Base-by-base conservation (phyloP, 2,797 vertebrate species). In the Clarias platycephalus region DNA sequence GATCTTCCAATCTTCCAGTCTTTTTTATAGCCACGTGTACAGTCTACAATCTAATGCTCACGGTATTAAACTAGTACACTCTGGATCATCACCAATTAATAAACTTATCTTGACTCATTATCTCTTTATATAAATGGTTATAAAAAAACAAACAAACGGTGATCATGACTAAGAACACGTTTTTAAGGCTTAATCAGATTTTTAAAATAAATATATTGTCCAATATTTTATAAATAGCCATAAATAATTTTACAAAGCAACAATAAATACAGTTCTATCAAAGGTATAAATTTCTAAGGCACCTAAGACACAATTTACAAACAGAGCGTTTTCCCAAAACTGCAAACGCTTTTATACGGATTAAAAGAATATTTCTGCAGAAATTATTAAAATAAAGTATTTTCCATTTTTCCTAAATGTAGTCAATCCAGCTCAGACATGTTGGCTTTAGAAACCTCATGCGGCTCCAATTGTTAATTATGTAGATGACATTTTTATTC, bases 211-310 rank as follows among this genome's bases (percentile, higher is more conserved):
- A 84, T 49, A 70, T 18, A 28, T 60, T 55, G 9, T 40, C 31
- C 24, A 15, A 1, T n/a, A 34, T 37, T 66, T 34, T 55, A 83
- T 20, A 57, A 57, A 13, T 22, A 34, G 15, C 49, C 20, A 18
- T 24, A 40, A 57, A 64, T 75, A 12, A 40, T 2, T 60, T 62
- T 5, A 13, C 74, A 26, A 80, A 22, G 28, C 55, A 83, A 57
- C 55, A 53, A 24, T 55, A 81, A 40, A 75, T 70, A 55, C 26
- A 28, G 49, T 20, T 57, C 49, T 74, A 64, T 53, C n/a, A 70
- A 80, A 70, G 40, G 34, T 83, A 62, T 85, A 83, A 87, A 87
- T 57, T 53, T 77, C 18, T 62, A 76, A 37, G 49, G 74, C 55
- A 44, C 68, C 81, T 63, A 37, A 83, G 53, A 80, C 26, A 57